Percentiles rank a stretch among this genome's conserved stretches.
phyloP scores from a whole-genome alignment of 2,113 vertebrate genomes.

The Cynoglossus semilaevis region DNA sequence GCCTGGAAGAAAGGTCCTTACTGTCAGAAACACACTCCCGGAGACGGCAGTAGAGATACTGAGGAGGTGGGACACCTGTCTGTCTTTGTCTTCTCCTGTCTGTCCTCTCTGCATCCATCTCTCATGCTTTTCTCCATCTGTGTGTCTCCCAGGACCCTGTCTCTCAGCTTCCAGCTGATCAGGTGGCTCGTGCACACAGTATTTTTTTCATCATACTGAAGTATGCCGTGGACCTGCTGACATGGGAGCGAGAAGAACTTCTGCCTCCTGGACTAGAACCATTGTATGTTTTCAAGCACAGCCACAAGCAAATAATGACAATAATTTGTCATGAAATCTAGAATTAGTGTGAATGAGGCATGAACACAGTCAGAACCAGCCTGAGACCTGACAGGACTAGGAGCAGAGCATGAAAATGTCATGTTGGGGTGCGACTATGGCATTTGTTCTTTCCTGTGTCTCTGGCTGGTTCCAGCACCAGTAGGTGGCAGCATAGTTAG shows the following conservation, averaged over 20 bases:
- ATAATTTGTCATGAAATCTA: too few relatives aligned
- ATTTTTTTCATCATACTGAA: slow-evolving; percentile 90
- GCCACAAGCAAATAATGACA: background rate
- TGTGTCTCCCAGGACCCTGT: slow-evolving; percentile 83
- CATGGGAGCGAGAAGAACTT: slow-evolving; percentile 91
- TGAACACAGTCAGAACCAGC: too few relatives aligned
- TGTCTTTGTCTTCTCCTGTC: background rate
- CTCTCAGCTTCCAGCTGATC: slow-evolving; percentile 84
- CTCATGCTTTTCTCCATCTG: background rate
- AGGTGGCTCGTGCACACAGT: slow-evolving; percentile 85
- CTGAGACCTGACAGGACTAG: too few relatives aligned
- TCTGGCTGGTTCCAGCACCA: too few relatives aligned
- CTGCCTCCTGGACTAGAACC: slow-evolving; percentile 86
- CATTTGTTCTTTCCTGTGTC: background rate
- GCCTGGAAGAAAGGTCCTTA: slow-evolving; percentile 96
- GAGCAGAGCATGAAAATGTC: too few relatives aligned
- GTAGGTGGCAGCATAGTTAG: too few relatives aligned
- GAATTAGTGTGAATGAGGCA: background rate
- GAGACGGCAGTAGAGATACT: slow-evolving; percentile 66
- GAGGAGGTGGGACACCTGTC: slow-evolving; percentile 62
- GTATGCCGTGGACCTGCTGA: slow-evolving; percentile 94
- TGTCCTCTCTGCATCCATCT: background rate
- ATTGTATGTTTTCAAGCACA: slow-evolving; percentile 72
- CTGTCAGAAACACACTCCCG: slow-evolving; percentile 88
- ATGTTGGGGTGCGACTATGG: too few relatives aligned